phyloP scores from a whole-genome alignment of 2,888 invertebrate species.

The Tinea pellionella region DNA sequence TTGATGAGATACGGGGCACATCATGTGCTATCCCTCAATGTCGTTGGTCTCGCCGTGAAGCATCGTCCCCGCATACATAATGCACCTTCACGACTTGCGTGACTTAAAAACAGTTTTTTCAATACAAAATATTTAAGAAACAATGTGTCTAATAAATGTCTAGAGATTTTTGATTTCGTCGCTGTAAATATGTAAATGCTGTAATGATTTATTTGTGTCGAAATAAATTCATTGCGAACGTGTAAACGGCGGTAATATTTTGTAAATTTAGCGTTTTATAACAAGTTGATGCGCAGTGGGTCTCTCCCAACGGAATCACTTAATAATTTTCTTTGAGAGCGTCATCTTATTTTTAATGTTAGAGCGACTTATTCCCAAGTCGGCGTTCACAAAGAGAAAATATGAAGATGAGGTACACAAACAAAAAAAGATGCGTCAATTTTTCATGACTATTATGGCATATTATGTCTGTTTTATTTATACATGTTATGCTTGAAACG shows the following conservation, averaged over 20 bases:
- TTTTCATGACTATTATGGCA: slow-evolving; percentile 11
- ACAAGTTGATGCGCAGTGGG: slow-evolving; percentile 59
- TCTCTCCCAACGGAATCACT: slow-evolving; percentile 53
- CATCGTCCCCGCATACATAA: slow-evolving; percentile 38
- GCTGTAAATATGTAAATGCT: not conserved
- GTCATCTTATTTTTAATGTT: slow-evolving; percentile 65
- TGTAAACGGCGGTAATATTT: not conserved
- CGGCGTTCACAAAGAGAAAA: slow-evolving; percentile 51
- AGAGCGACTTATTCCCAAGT: slow-evolving; percentile 49
- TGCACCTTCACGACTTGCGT: slow-evolving; percentile 22
- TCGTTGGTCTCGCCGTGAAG: slow-evolving; percentile 21
- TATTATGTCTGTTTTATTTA: slow-evolving; percentile 6
- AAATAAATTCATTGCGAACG: not conserved
- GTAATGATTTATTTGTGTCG: not conserved
- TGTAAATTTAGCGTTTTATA: slow-evolving; percentile 56
- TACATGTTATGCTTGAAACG: too few relatives aligned
- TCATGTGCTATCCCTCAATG: slow-evolving; percentile 49
- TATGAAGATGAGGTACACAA: slow-evolving; percentile 36
- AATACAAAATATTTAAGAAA: too few relatives aligned
- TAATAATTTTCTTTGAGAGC: slow-evolving; percentile 66
- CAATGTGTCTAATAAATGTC: too few relatives aligned
- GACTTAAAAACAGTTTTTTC: not conserved
- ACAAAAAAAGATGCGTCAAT: slow-evolving; percentile 13
- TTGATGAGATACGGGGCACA: slow-evolving; percentile 33
- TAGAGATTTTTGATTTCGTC: not conserved